Base-by-base conservation (phyloP, 2,797 vertebrate genomes). In the Novumbra hubbsi region DNA sequence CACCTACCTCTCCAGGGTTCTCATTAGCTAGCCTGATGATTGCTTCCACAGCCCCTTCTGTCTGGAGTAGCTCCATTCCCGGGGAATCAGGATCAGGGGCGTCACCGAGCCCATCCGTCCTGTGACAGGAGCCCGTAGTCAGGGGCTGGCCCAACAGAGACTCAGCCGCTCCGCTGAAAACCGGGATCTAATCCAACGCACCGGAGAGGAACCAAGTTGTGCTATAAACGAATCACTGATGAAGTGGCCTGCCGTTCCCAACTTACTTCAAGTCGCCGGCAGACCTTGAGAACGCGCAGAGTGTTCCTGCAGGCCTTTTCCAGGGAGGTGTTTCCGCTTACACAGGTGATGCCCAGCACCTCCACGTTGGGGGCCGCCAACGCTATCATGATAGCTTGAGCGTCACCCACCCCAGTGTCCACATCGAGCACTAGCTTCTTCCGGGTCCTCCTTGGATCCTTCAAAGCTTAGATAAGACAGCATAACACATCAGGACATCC, bases 241-340 rank as follows among this genome's bases (percentile, higher is more conserved):
- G 19, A 55, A 21, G 60, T 63, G 60, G 16, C 4, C 24, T 27
- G 9, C 14, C 15, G 21, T 63, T 27, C 27, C 24, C 60, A 57
- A 73, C 83, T 78, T 27, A 90, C 86, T 16, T 88, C 87, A 94
- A 2, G 93, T 92, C 0, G 94, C 91, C 79, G 92, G 92, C 70
- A 98, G 88, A 86, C 95, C 93, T 89, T 95, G 93, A 91, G 95
- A 91, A 98, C 94, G 0, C 96, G 94, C 84, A 98, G 84, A 0
- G 95, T 92, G 89, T 95, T 92, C 83, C 94, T 95, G 81, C 95
- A 95, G 55, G 95, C 93, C 0, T 95, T 93, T 0, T 94, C 94
- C 72, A 98, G 87, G 0, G 94, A 92, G 0, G 96, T 96, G 85
- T 95, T 89, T 0, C 95, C 94, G 0, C 95, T 93, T 71, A 71